Evolutionary conservation across 2,113 vertebrate species (phyloP).

Genomic region (Manacus vitellinus): DNA sequence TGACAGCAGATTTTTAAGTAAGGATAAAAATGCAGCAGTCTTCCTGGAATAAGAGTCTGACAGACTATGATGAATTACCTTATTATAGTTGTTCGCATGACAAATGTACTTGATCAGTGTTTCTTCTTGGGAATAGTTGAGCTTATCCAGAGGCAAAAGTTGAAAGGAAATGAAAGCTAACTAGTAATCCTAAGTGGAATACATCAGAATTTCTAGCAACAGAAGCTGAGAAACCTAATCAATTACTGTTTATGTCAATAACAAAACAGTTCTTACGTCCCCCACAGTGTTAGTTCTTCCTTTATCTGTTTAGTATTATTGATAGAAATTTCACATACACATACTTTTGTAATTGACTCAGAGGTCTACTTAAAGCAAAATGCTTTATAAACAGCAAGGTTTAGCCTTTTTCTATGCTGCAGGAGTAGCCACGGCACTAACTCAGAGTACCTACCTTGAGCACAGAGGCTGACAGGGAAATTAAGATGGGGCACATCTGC

Average conservation of each 20-base stretch:
- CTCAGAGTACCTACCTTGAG: neutral
- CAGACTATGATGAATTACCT: slow-evolving; percentile 84
- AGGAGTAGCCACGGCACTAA: neutral
- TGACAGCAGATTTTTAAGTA: slow-evolving; percentile 78
- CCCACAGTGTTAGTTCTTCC: neutral
- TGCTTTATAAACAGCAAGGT: neutral
- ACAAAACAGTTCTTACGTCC: neutral
- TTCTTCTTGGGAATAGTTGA: slow-evolving; percentile 80
- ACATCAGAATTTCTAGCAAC: slow-evolving; percentile 61
- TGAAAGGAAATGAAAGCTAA: slow-evolving; percentile 76
- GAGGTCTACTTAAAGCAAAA: neutral
- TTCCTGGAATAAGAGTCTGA: slow-evolving; percentile 76
- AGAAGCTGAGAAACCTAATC: slow-evolving; percentile 54
- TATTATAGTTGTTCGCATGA: slow-evolving; percentile 78
- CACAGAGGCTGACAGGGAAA: neutral
- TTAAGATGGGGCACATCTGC: neutral
- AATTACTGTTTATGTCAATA: slow-evolving; percentile 64
- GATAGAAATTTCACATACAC: neutral
- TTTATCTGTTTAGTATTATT: slow-evolving; percentile 26
- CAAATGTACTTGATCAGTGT: slow-evolving; percentile 80
- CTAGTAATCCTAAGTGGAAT: slow-evolving; percentile 66
- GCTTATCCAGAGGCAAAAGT: slow-evolving; percentile 79
- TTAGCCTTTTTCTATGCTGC: neutral
- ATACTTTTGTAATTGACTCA: neutral
- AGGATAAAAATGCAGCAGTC: slow-evolving; percentile 77